Evolutionary conservation across 2,113 vertebrate genomes (phyloP).

Genomic region (Lichenostomus cassidix): DNA sequence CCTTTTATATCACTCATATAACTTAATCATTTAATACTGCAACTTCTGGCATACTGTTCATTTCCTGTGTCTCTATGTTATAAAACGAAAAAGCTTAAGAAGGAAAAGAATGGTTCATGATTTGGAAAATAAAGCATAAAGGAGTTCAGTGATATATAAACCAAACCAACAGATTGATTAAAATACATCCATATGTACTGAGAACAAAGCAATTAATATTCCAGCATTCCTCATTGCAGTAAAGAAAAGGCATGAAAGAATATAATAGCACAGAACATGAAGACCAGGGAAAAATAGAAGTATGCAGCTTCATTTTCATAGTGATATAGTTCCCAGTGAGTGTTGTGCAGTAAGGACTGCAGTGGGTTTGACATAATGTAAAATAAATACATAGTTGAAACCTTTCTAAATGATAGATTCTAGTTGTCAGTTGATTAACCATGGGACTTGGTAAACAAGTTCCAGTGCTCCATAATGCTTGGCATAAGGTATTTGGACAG

Average conservation of each 20-base stretch:
- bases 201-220: not conserved
- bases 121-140: not conserved
- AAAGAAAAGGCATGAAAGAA: not conserved
- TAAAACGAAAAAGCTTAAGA: not conserved
- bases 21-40: not conserved
- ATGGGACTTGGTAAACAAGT: not conserved
- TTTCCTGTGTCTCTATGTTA: not conserved
- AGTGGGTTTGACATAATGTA: not conserved
- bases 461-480: not conserved
- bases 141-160: not conserved
- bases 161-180: not conserved
- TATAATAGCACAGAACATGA: not conserved
- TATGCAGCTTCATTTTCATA: not conserved
- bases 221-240: not conserved
- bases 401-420: not conserved
- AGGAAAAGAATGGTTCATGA: not conserved
- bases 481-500: not conserved
- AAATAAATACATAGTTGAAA: not conserved
- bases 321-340: not conserved
- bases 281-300: not conserved
- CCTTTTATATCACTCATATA: not conserved
- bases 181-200: not conserved
- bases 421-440: not conserved
- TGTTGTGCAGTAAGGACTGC: not conserved
- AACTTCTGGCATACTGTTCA: not conserved